Percentiles rank a stretch among this genome's conserved stretches.
Evolutionary conservation across 2,797 vertebrate genomes (phyloP).

Genomic region (Spheniscus humboldti): DNA sequence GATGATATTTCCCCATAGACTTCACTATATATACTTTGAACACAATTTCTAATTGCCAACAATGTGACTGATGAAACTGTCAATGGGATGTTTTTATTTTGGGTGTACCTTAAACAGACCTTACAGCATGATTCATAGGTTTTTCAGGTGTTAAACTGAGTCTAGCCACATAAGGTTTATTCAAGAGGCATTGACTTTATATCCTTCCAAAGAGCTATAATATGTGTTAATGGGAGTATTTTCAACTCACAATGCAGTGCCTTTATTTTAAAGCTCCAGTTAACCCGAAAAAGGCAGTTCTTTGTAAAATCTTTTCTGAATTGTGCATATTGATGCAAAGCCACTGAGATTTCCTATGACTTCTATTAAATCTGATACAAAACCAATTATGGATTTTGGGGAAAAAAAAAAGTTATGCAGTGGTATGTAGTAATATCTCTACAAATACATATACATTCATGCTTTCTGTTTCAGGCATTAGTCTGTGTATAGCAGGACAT

Average conservation of each 20-base stretch:
- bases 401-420: background rate
- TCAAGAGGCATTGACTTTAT: background rate
- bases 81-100: background rate
- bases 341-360: background rate
- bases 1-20: background rate
- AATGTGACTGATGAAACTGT: background rate
- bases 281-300: background rate
- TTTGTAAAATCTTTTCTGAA: background rate
- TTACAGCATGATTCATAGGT: background rate
- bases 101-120: background rate
- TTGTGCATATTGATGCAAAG: background rate
- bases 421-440: background rate
- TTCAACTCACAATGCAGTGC: background rate
- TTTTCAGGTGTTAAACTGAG: conserved; percentile 32
- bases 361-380: background rate
- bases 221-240: background rate
- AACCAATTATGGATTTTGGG: background rate
- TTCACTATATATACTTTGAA: conserved; percentile 1
- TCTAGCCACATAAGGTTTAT: background rate
- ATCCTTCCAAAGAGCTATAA: background rate
- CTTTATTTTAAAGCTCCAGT: background rate
- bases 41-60: background rate
- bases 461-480: background rate
- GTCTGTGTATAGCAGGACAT: background rate
- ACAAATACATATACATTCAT: background rate